Conservation (phyloP, 2,888 invertebrate species). For the Cheiracanthium punctorium region DNA sequence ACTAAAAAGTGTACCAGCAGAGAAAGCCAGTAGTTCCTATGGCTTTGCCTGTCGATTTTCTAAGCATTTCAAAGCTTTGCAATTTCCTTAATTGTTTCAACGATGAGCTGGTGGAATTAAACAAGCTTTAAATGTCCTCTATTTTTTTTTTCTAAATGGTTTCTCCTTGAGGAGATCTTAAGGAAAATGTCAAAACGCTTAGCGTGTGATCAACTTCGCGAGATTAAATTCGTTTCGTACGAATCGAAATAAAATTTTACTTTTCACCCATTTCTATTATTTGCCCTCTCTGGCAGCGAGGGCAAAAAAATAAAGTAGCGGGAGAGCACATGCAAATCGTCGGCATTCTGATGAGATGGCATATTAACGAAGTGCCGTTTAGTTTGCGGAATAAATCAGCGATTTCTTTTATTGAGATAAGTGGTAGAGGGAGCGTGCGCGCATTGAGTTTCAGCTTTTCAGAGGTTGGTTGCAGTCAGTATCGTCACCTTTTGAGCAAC, state of each 20-base stretch:
- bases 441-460: neutral
- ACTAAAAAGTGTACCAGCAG: too few species aligned
- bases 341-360: conserved; percentile 49
- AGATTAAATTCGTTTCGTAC: conserved; percentile 65
- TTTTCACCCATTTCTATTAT: conserved; percentile 59
- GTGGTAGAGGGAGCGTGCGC: conserved; percentile 3
- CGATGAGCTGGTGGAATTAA: too few species aligned
- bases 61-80: too few species aligned
- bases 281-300: conserved; percentile 34
- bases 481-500: too few species aligned
- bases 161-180: too few species aligned
- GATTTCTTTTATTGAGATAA: conserved; percentile 37
- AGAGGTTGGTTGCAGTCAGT: too few species aligned
- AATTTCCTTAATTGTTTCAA: too few species aligned
- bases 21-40: too few species aligned
- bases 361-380: conserved; percentile 47
- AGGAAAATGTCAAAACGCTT: neutral
- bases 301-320: conserved; percentile 11
- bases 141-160: too few species aligned
- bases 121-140: too few species aligned
- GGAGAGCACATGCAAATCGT: conserved; percentile 47
- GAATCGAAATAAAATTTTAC: conserved; percentile 68
- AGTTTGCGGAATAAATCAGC: conserved; percentile 20
- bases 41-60: too few species aligned
- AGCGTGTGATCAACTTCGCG: conserved; percentile 29